Percentiles rank a stretch among this genome's conserved stretches.
These are phyloP conservation scores for Euschistus heros DNA, from an alignment of 1,140 invertebrate genomes.

Conservation along the genomic window DNA sequence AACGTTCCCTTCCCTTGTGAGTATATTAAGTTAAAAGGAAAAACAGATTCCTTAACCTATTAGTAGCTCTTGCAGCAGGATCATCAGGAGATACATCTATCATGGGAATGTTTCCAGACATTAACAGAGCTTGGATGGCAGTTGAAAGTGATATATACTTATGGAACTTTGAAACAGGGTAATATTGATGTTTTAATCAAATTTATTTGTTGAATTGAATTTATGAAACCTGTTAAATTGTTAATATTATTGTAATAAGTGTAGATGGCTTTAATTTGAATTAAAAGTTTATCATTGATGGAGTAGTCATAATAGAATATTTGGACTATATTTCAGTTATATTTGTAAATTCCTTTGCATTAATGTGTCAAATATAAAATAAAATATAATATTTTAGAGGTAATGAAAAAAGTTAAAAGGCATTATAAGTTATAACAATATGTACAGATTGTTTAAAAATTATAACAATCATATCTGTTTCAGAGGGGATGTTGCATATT, in stretches of 20 bases:
- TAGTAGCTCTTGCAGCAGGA: slow-evolving; percentile 78
- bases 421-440: not conserved
- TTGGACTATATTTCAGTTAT: too few species aligned
- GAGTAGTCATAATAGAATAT: too few species aligned
- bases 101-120: slow-evolving; percentile 94
- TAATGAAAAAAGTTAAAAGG: not conserved
- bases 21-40: slow-evolving; percentile 3
- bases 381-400: not conserved
- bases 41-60: slow-evolving; percentile 31
- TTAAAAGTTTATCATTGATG: not conserved
- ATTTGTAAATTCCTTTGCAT: too few species aligned
- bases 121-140: slow-evolving; percentile 89
- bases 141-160: slow-evolving; percentile 97
- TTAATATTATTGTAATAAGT: too few species aligned
- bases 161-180: slow-evolving; percentile 87
- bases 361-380: too few species aligned
- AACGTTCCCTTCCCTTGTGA: slow-evolving; percentile 7
- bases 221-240: too few species aligned
- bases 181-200: too few species aligned
- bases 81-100: slow-evolving; percentile 44
- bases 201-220: too few species aligned
- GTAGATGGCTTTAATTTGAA: too few species aligned
- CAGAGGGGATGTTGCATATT: slow-evolving; percentile 81
- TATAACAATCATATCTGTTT: slow-evolving; percentile 2
- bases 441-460: not conserved